Base-by-base conservation (phyloP, 2,797 vertebrate genomes). In the Momotus momota region DNA sequence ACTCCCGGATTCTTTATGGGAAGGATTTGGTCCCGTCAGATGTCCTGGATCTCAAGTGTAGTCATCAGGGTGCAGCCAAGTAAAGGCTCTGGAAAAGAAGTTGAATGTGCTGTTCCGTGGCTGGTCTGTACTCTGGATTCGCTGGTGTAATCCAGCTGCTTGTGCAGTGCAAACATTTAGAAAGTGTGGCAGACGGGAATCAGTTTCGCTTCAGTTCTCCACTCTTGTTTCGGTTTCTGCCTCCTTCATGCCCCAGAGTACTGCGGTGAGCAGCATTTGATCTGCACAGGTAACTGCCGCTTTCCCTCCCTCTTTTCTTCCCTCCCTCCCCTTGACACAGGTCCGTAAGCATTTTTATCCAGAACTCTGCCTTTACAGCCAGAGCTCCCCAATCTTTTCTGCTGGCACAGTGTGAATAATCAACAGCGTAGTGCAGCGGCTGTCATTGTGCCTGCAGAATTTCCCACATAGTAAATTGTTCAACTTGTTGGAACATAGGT, bases 391-490 rank as follows among this genome's bases (percentile, higher is more conserved):
- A 79, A 35, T 89, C 52, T 27, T 84, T 91, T 81, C 71, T 88
- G 65, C 82, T 92, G 67, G 70, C 88, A 86, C 49, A 51, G 86
- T 9, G 66, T 96, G 92, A 90, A 91, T 91, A 92, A 96, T 94
- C 91, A 92, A 41, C 90, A 93, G 81, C 40, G 86, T 67, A 48
- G 69, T 90, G 92, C 83, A 70, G 65, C 1, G 5, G 35, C 79
- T 92, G 60, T 95, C 91, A 81, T 60, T 60, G 62, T 94, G 92
- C 86, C 86, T 18, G 43, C 88, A 81, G 83, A 94, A 78, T 96
- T 97, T 97, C 85, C 81, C 91, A 92, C 88, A 14, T 84, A 57
- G 72, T 90, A 95, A 96, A 93, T 85, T 93, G 91, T 95, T 95
- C 72, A 78, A 73, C 89, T 93, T 91, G 55, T 65, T 88, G 52